Base-by-base conservation (phyloP, 2,113 vertebrate species). In the Charadrius vociferus region DNA sequence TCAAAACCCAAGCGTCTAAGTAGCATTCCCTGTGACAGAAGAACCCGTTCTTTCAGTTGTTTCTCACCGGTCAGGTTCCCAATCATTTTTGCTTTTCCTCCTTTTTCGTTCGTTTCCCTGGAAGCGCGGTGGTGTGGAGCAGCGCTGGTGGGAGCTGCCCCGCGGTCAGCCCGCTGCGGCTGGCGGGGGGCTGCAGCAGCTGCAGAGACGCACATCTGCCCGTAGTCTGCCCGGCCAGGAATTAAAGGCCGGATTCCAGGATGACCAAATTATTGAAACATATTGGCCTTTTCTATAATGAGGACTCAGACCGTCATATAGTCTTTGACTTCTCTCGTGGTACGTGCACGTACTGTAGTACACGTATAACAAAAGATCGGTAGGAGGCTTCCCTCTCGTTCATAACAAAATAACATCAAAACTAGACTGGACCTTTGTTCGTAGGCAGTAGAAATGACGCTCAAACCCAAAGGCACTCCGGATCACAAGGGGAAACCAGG, bases 71-170 rank as follows among this genome's bases (percentile, higher is more conserved):
- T 17, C 29, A 12, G 37, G 29, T n/a, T 61, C 45, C 68, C n/a
- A 8, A 7, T 24, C 2, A 3, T 12, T 53, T 81, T 32, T 67
- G 47, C 29, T 73, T 21, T 66, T 66, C 20, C 11, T 39, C 29
- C 29, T 26, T 63, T 86, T 21, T 24, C 6, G 3, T 32, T 50
- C 4, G 1, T 36, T 23, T 6, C 71, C 36, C 65, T 10, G 17
- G 37, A 8, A 13, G n/a, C 1, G 0, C 0, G 2, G 50, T 41
- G 21, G 14, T 21, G 32, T 43, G 1, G 4, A 22, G 43, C 17
- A 14, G 63, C 4, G 2, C 55, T 8, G 45, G 74, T 6, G 1
- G 15, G 75, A 37, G 49, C 49, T 50, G 49, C 12, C 22, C 24
- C 22, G 6, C 24, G 12, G 22, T 24, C 49, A 50, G 49, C n/a